Percentiles rank a stretch among this genome's conserved stretches.
phyloP scores from a whole-genome alignment of 2,797 vertebrate genomes.

The Sebastes elongatus region DNA sequence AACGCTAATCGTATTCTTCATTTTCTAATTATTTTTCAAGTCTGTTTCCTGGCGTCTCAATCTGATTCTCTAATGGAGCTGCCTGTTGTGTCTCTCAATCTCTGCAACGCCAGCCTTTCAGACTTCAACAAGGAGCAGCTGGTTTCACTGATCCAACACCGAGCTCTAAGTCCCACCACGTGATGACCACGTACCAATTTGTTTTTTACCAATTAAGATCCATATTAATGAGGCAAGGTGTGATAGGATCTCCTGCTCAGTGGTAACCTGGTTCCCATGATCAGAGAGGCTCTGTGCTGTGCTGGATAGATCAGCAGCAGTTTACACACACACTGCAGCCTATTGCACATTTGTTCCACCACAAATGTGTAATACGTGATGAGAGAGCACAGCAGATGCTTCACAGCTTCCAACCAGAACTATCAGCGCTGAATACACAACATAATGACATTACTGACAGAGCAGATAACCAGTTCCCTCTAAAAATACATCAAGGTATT shows the following conservation, averaged over 20 bases:
- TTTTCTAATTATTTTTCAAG: slow-evolving; percentile 14
- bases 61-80: slow-evolving; percentile 3
- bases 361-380: neutral
- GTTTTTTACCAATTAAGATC: neutral
- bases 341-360: neutral
- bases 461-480: neutral
- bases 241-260: neutral
- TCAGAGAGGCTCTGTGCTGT: neutral
- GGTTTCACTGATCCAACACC: neutral
- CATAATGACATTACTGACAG: neutral
- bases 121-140: neutral
- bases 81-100: neutral
- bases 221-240: neutral
- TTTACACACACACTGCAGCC: neutral
- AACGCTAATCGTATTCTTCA: slow-evolving; percentile 13
- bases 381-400: neutral
- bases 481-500: neutral
- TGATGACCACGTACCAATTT: neutral
- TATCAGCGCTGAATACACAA: neutral
- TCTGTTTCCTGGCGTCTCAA: slow-evolving; percentile 15
- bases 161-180: neutral
- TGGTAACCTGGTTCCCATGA: neutral
- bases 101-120: neutral
- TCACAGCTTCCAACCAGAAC: neutral
- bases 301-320: neutral